phyloP scores from a whole-genome alignment of 2,888 invertebrate species.

The Gastracanthus pulcherrimus region DNA sequence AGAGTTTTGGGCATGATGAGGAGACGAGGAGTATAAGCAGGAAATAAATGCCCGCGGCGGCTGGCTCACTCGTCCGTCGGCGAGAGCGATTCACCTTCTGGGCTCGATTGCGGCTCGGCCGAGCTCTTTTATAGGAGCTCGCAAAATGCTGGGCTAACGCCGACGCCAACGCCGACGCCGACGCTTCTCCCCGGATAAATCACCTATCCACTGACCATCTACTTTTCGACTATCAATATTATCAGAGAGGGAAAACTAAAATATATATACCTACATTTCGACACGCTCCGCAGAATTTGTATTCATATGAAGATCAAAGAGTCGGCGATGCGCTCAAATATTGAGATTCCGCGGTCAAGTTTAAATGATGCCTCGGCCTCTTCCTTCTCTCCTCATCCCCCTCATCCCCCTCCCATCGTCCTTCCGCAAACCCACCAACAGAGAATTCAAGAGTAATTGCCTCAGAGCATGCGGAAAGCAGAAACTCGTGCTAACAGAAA shows the following conservation, averaged over 20 bases:
- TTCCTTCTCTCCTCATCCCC: too few species aligned
- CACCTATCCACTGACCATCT: not conserved
- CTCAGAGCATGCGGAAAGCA: too few species aligned
- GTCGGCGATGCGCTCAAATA: too few species aligned
- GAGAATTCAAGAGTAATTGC: too few species aligned
- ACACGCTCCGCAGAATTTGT: not conserved
- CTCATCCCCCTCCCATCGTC: too few species aligned
- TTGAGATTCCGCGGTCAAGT: too few species aligned
- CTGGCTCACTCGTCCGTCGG: not conserved
- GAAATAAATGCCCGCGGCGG: not conserved
- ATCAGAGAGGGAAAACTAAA: conserved; percentile 4
- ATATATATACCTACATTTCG: not conserved
- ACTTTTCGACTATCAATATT: conserved; percentile 40
- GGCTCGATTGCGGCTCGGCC: not conserved
- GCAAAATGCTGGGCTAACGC: not conserved
- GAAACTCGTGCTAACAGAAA: too few species aligned
- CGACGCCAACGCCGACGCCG: not conserved
- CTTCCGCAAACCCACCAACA: too few species aligned
- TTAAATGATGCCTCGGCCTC: too few species aligned
- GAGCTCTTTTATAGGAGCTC: conserved; percentile 43
- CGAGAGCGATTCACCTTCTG: conserved; percentile 5
- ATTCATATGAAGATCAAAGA: too few species aligned
- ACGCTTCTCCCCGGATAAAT: not conserved
- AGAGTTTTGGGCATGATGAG: too few species aligned
- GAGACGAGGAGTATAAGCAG: not conserved